Conservation (phyloP, 2,113 vertebrate genomes). For the Sciurus niger region DNA sequence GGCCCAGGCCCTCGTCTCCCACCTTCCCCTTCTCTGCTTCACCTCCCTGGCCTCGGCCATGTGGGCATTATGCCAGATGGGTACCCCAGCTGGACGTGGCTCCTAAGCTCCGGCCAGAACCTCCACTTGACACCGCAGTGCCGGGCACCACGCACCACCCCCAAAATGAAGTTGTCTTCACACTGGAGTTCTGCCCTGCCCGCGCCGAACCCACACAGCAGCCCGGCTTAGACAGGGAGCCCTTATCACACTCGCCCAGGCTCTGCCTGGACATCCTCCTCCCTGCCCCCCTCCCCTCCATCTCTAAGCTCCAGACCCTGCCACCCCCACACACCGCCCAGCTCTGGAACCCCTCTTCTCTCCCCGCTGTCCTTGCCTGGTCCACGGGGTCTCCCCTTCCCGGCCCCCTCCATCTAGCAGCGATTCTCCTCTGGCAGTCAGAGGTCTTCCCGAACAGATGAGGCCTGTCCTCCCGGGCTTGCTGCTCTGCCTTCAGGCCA, state of each 20-base stretch:
- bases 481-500: no score
- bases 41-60: no score
- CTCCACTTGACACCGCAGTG: background rate
- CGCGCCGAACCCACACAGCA: background rate
- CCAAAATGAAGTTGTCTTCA: background rate
- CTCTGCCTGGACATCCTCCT: background rate
- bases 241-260: no score
- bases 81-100: background rate
- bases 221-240: background rate
- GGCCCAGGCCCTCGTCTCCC: background rate
- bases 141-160: background rate
- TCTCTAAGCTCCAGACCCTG: background rate
- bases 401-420: background rate
- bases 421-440: background rate
- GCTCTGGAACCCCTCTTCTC: background rate
- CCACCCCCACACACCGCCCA: background rate
- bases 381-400: fast-evolving
- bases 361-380: no score
- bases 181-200: background rate
- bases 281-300: background rate
- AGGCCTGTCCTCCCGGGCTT: background rate
- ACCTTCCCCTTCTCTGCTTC: background rate
- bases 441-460: background rate
- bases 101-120: background rate
- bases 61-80: background rate